A percentile compares a stretch with the other conserved stretches of the same genome.
Evolutionary conservation across 2,113 vertebrate genomes (phyloP).

Genomic region (Alectura lathami): DNA sequence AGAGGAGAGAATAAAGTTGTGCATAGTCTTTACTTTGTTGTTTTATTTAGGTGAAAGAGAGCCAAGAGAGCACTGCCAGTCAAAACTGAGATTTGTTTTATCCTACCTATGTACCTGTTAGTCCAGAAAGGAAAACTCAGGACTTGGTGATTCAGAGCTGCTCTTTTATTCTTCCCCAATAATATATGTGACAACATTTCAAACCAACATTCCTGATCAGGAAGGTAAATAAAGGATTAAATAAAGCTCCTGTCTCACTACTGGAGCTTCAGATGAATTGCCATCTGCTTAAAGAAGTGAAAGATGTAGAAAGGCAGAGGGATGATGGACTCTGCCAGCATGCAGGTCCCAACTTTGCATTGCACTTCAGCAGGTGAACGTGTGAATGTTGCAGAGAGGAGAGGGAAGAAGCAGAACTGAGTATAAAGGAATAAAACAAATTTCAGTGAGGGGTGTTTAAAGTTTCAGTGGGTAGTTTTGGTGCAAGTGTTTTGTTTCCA

Average conservation of each 20-base stretch:
- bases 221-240: neutral
- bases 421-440: neutral
- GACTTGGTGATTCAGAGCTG: neutral
- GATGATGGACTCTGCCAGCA: neutral
- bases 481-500: neutral
- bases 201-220: neutral
- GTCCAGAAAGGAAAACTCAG: neutral
- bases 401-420: neutral
- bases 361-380: neutral
- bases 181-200: neutral
- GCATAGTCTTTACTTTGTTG: neutral
- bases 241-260: neutral
- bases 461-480: neutral
- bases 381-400: neutral
- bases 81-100: neutral
- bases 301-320: neutral
- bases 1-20: neutral
- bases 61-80: neutral
- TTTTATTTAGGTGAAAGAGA: neutral
- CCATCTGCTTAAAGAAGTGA: neutral
- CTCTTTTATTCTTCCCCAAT: neutral
- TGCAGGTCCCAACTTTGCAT: neutral
- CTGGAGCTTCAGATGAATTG: neutral
- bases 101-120: neutral
- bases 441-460: neutral